Conservation (phyloP, 2,888 invertebrate species). For the Apamea crenata region DNA sequence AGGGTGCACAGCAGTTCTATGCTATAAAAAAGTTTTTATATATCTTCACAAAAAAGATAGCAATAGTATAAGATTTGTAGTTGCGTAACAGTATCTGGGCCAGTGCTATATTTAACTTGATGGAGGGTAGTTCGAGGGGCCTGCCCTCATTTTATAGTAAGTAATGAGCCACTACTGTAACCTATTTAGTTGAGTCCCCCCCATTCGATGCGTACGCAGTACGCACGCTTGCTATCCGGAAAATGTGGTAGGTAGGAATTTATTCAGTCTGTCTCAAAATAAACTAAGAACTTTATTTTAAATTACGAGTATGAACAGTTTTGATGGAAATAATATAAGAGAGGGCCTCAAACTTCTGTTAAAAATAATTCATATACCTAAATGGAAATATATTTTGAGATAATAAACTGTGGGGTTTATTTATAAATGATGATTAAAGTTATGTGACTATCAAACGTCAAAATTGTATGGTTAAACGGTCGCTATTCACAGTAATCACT, state of each 20-base stretch:
- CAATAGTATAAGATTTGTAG: not conserved
- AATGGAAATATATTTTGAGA: too few relatives aligned
- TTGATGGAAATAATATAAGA: not conserved
- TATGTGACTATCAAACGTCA: too few relatives aligned
- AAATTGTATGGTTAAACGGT: too few relatives aligned
- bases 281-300: not conserved
- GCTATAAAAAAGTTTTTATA: too few relatives aligned
- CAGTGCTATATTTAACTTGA: conserved; percentile 38
- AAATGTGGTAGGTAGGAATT: not conserved
- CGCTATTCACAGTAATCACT: too few relatives aligned
- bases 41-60: not conserved
- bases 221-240: not conserved
- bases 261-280: not conserved
- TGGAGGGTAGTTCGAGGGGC: conserved; percentile 38
- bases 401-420: too few relatives aligned
- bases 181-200: conserved; percentile 45
- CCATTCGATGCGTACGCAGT: not conserved
- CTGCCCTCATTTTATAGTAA: conserved; percentile 40
- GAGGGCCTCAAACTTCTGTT: not conserved
- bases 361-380: not conserved
- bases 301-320: not conserved
- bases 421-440: too few relatives aligned
- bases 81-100: conserved; percentile 39
- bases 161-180: conserved; percentile 41
- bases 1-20: too few relatives aligned